Evolutionary conservation across 2,113 vertebrate species (phyloP), one percentile per base, ranked within the genome.

Genomic region (Hiodon alosoides): DNA sequence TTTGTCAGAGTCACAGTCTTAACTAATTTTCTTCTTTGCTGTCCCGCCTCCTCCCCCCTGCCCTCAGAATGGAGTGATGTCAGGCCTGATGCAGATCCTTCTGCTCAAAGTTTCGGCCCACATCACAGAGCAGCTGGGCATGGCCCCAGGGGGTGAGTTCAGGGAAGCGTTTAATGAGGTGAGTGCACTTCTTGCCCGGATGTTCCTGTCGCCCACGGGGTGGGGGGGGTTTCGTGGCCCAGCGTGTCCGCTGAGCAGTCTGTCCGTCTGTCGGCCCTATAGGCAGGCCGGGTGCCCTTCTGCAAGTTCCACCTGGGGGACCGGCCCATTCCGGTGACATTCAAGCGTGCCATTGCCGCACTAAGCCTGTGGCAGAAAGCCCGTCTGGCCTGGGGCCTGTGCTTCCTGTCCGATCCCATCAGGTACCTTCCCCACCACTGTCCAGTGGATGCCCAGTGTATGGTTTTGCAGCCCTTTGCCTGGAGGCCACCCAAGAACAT

Each of bases 261-360:
- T 59, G 0, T 13, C 0, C 74, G 47, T 77, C 5, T 31, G 8
- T 67, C 75, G 83, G 71, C 59, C 14, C 76, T 77, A 48, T 86
- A 98, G 97, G 97, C 97, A 72, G 93, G 94, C 79, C 94, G 88
- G 87, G 96, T 99, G 78, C 97, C 97, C 54, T 98, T 99, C 87
- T 99, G 97, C 88, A 98, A 95, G 85, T 99, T 99, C 84, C 97
- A 98, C 74, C 92, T 99, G 31, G 97, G 97, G 4, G 97, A 99
- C 85, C 86, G 97, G 80, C 97, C 97, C 59, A 98, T 99, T 77
- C 96, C 97, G 0, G 94, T 99, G 77, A 99, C 97, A 1, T 98
- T 99, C 86, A 98, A 98, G 87, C 91, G 97, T 76, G 95, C 97
- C 83, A 98, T 99, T 16, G 95, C 97, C 59, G 97, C 96, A 1